Percentiles rank a stretch among this genome's conserved stretches.
Conservation (phyloP, 2,888 invertebrate genomes). For the Halictus quadricinctus region DNA sequence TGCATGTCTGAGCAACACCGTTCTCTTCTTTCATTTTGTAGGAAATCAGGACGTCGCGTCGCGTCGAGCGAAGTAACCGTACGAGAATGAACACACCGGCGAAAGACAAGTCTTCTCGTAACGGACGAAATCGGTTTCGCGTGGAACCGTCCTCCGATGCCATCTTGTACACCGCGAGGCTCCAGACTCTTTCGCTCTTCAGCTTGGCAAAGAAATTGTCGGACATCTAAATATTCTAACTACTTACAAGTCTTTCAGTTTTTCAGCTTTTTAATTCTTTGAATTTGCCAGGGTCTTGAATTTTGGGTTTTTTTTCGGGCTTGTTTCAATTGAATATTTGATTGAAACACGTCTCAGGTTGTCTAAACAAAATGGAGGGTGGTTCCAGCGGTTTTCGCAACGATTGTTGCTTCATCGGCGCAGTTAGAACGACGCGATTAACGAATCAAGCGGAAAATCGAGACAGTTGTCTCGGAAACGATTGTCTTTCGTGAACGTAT, state of each 20-base stretch:
- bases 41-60: slow-evolving; percentile 19
- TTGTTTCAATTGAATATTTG: no score
- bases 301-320: not conserved
- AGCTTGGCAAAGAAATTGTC: no score
- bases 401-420: slow-evolving; percentile 1
- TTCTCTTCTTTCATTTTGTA: not conserved
- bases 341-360: not conserved
- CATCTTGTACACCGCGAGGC: not conserved
- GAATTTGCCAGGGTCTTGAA: not conserved
- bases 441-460: slow-evolving; percentile 20
- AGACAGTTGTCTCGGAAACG: slow-evolving; percentile 19
- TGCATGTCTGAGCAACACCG: slow-evolving; percentile 28
- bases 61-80: slow-evolving; percentile 8
- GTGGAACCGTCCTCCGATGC: not conserved
- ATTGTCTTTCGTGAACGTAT: slow-evolving; percentile 57
- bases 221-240: no score
- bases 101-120: slow-evolving; percentile 36
- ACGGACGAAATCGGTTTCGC: slow-evolving; percentile 45
- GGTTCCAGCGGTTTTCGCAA: not conserved
- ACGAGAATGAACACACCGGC: not conserved
- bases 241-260: not conserved
- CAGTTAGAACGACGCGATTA: slow-evolving; percentile 23
- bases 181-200: not conserved
- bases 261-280: not conserved
- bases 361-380: not conserved